phyloP scores from a whole-genome alignment of 2,113 vertebrate genomes.

The Actinemys pallida region DNA sequence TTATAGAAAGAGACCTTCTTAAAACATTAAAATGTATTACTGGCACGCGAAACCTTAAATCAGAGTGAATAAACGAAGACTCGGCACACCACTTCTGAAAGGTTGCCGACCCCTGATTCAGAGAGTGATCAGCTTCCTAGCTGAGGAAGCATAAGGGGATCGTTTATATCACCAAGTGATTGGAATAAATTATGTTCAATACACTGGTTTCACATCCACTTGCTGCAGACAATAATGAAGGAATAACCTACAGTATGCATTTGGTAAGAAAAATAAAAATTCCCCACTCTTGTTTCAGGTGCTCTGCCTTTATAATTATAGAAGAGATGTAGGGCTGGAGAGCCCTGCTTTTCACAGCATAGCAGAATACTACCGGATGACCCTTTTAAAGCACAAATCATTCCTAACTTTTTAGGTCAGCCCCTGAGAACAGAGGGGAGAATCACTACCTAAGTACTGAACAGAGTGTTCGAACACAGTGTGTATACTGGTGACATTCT shows the following conservation, averaged over 20 bases:
- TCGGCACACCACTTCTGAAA: too few species aligned
- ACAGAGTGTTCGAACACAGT: neutral
- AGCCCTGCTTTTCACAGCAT: neutral
- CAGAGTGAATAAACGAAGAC: too few species aligned
- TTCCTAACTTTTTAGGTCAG: neutral
- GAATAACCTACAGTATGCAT: neutral
- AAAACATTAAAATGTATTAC: too few species aligned
- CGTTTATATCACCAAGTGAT: neutral
- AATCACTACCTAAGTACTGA: neutral
- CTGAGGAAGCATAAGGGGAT: neutral
- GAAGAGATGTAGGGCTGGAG: neutral
- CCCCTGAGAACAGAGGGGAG: neutral
- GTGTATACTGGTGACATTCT: neutral
- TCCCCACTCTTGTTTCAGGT: neutral
- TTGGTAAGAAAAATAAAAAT: neutral
- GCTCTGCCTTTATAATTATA: neutral
- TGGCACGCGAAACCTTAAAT: too few species aligned
- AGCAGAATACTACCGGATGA: neutral
- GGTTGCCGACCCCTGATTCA: neutral
- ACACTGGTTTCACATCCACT: slow-evolving; percentile 26
- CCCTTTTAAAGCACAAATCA: neutral
- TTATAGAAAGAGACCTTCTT: too few species aligned
- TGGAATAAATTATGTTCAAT: slow-evolving; percentile 36
- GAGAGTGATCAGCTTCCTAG: neutral
- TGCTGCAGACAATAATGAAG: neutral